Conservation (phyloP, 1,140 invertebrate species). For the Atta cephalotes region DNA sequence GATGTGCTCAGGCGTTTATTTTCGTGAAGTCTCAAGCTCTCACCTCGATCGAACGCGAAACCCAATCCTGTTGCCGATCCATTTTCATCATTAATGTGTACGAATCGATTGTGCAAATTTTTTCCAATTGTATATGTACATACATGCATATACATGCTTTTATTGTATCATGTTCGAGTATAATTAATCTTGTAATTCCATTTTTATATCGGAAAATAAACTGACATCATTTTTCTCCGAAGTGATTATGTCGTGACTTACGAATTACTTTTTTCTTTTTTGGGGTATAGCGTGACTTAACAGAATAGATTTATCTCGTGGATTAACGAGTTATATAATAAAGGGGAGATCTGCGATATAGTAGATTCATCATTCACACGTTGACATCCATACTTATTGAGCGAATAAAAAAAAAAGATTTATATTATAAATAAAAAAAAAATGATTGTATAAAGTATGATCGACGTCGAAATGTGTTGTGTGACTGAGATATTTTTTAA, state of each 20-base stretch:
- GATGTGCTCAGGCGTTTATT: slow-evolving; percentile 72
- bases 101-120: slow-evolving; percentile 24
- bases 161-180: slow-evolving; percentile 33
- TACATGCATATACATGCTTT: slow-evolving; percentile 28
- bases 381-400: slow-evolving; percentile 18
- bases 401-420: slow-evolving; percentile 18
- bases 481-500: background rate
- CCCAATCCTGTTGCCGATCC: slow-evolving; percentile 28
- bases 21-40: slow-evolving; percentile 8
- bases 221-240: slow-evolving; percentile 27
- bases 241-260: background rate
- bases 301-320: background rate
- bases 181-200: slow-evolving; percentile 38
- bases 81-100: slow-evolving; percentile 18
- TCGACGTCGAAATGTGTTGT: slow-evolving; percentile 1
- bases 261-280: slow-evolving; percentile 18
- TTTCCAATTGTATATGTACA: slow-evolving; percentile 49
- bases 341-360: background rate
- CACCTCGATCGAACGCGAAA: slow-evolving; percentile 16
- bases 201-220: slow-evolving; percentile 57
- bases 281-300: slow-evolving; percentile 6
- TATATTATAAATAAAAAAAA: slow-evolving; percentile 25
- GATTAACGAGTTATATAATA: background rate
- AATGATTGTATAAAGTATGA: background rate
- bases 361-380: slow-evolving; percentile 6